These are phyloP conservation scores for Sturnus vulgaris DNA, from an alignment of 2,113 vertebrate genomes.

Conservation along the genomic window DNA sequence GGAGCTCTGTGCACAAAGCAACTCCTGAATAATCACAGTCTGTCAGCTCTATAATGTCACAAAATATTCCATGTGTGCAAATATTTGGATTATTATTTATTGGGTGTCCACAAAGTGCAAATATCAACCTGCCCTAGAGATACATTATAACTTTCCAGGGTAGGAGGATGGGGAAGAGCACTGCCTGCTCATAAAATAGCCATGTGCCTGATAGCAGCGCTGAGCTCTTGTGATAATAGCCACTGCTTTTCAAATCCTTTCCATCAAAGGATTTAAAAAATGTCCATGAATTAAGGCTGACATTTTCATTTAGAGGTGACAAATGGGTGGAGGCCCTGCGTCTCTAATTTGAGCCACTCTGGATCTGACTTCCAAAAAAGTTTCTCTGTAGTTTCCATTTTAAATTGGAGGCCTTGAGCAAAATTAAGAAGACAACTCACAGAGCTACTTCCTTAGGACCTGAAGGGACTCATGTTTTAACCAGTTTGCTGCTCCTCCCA, in stretches of 20 bases:
- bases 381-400: background rate
- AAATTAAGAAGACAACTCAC: background rate
- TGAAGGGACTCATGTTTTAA: background rate
- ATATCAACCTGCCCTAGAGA: slow-evolving; percentile 52
- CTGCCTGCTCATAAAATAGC: slow-evolving; percentile 23
- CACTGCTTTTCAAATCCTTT: slow-evolving; percentile 19
- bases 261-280: slow-evolving; percentile 42
- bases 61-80: slow-evolving; percentile 64
- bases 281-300: slow-evolving; percentile 27
- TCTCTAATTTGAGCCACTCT: slow-evolving; percentile 26
- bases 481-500: background rate
- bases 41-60: slow-evolving; percentile 54
- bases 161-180: background rate
- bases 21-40: slow-evolving; percentile 19
- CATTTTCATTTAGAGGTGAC: slow-evolving; percentile 48
- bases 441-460: background rate
- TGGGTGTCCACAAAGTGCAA: slow-evolving; percentile 54
- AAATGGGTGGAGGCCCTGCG: background rate
- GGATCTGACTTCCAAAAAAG: background rate
- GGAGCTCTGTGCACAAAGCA: slow-evolving; percentile 34
- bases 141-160: background rate
- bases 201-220: background rate
- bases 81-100: slow-evolving; percentile 67
- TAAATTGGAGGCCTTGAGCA: background rate
- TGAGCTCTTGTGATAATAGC: slow-evolving; percentile 24